Base-by-base conservation (phyloP, 2,888 invertebrate species). In the Neocrepidodera transversa region DNA sequence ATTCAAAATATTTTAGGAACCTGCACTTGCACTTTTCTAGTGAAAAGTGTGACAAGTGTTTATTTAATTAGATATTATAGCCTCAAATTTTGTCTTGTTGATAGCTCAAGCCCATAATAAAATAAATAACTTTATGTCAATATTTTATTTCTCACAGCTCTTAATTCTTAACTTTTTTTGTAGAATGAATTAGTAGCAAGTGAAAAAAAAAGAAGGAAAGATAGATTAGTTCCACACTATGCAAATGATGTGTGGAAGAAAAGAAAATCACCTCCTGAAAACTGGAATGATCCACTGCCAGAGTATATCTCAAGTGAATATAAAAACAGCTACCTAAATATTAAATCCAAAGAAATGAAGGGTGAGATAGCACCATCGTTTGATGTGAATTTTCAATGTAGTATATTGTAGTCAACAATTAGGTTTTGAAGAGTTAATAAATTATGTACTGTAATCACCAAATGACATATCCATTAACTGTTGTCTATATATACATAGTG, bases 241-340 rank as follows among this genome's bases (percentile, higher is more conserved):
- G 79, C 75, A 50, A 96, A 96, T 78, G 83, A 90, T 74, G 83
- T 88, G 1, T 96, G 96, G 96, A 83, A 87, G 70, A 89, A 86
- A 74, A 81, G 96, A 38, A 82, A 82, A 4, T 72, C 81, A 28
- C 94, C 95, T 0, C 95, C 95, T 0, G 80, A 82, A 50, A 87
- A 93, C 76, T 96, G 95, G 95, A 84, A 87, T 63, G 85, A 85
- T 63, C 92, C 92, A 0, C 77, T 95, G 57, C 94, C 95, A 0
- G 88, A 90, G 4, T 88, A 88, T 85, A 81, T 93, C 77, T 77
- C 77, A 13, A 85, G 90, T 71, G 83, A 86, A 69, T 85, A 89
- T 71, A 84, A 90, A 74, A 81, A 84, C 62, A 84, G 88, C 0
- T 91, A 84, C 74, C 81, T 93, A 35, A 83, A 85, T 63, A 28